These are phyloP conservation scores for Syngnathus acus DNA, from an alignment of 2,797 vertebrate genomes.

Conservation along the genomic window DNA sequence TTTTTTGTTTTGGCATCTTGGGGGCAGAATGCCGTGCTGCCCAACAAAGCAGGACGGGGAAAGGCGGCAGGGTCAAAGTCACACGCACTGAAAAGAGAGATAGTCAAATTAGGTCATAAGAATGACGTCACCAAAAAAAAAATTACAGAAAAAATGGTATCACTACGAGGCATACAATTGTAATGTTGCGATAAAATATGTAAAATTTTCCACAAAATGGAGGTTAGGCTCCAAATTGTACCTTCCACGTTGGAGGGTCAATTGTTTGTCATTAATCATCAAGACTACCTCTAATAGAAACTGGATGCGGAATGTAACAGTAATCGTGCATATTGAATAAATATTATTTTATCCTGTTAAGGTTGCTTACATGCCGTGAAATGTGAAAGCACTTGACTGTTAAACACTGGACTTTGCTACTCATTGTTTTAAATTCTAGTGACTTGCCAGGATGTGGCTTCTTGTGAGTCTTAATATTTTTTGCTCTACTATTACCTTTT, in stretches of 20 bases:
- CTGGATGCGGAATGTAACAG: slow-evolving; percentile 8
- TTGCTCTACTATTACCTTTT: background rate
- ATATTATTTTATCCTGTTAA: slow-evolving; percentile 9
- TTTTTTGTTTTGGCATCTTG: background rate
- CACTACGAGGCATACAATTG: background rate
- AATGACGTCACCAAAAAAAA: background rate
- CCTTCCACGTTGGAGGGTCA: background rate
- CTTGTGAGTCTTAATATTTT: slow-evolving; percentile 33
- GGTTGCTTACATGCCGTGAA: slow-evolving; percentile 1
- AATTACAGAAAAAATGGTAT: background rate
- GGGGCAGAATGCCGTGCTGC: background rate
- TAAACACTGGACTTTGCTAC: slow-evolving; percentile 33
- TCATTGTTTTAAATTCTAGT: slow-evolving; percentile 17
- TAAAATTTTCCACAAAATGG: background rate
- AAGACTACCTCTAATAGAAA: slow-evolving; percentile 52
- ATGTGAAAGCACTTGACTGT: slow-evolving; percentile 42
- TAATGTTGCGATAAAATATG: background rate
- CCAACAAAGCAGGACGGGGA: background rate
- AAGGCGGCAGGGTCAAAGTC: background rate
- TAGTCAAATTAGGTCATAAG: background rate
- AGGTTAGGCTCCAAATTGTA: background rate
- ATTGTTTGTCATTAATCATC: slow-evolving; percentile 21
- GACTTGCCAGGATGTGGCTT: slow-evolving; percentile 18
- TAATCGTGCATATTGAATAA: slow-evolving; percentile 16
- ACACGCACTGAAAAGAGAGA: background rate